A percentile compares a stretch with the other conserved stretches of the same genome.
These are phyloP conservation scores for Colletes latitarsis DNA, from an alignment of 1,140 invertebrate genomes.

Conservation along the genomic window DNA sequence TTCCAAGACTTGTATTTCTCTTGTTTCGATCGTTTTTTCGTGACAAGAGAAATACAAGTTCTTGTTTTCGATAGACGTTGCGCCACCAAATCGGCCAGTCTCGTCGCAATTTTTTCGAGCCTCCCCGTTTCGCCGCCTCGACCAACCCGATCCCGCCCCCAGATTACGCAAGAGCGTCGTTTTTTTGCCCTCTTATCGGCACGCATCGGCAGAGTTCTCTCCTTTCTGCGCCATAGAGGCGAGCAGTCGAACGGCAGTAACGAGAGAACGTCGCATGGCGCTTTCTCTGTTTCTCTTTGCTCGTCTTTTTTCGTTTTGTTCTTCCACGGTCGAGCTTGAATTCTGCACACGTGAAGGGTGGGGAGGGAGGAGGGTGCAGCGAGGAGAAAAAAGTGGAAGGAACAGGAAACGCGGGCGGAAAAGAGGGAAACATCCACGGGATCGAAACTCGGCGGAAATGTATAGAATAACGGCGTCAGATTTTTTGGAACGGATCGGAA, in stretches of 20 bases:
- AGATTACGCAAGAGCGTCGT: not conserved
- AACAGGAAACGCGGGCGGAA: not conserved
- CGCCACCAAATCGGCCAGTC: not conserved
- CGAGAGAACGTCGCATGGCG: not conserved
- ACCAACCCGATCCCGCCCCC: not conserved
- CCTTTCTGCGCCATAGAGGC: not conserved
- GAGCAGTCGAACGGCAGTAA: slow-evolving; percentile 26
- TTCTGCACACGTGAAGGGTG: slow-evolving; percentile 6
- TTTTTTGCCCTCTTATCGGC: not conserved
- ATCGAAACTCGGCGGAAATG: slow-evolving; percentile 25
- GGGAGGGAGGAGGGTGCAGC: not conserved
- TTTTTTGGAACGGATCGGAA: slow-evolving; percentile 16
- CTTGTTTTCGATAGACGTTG: not conserved
- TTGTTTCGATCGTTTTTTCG: no score
- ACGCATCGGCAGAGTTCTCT: not conserved
- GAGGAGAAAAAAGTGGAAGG: not conserved
- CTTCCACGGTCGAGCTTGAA: slow-evolving; percentile 1
- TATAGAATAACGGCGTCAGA: slow-evolving; percentile 36
- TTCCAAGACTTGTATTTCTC: no score
- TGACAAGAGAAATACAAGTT: not conserved
- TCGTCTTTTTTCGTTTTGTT: not conserved
- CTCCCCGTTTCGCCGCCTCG: not conserved
- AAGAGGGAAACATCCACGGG: slow-evolving; percentile 19
- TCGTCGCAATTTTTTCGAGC: not conserved
- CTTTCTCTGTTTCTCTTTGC: not conserved